Conservation (phyloP, 2,797 vertebrate genomes). For the Liasis olivaceus region DNA sequence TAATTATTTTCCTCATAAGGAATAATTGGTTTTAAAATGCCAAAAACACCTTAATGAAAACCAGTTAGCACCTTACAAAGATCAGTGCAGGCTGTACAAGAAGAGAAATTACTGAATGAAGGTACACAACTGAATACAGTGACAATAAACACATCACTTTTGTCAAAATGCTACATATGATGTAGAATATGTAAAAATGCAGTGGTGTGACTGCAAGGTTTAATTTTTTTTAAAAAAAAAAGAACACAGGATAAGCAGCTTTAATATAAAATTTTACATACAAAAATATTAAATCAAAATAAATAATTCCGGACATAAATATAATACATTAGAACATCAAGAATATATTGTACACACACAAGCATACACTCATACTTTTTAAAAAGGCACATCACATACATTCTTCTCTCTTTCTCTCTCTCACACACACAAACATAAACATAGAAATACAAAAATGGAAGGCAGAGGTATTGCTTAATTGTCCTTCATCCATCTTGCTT, state of each 20-base stretch:
- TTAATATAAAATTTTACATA: constrained; percentile 81
- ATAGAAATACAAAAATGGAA: constrained; percentile 63
- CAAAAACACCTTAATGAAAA: constrained; percentile 69
- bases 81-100: constrained; percentile 68
- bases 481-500: constrained; percentile 77
- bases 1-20: constrained; percentile 55
- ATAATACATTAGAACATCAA: constrained; percentile 82
- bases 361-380: constrained; percentile 8
- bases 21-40: constrained; percentile 66
- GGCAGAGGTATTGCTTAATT: constrained; percentile 82
- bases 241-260: constrained; percentile 73
- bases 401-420: background rate
- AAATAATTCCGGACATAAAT: constrained; percentile 87
- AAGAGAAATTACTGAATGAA: constrained; percentile 73
- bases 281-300: constrained; percentile 86
- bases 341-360: constrained; percentile 72
- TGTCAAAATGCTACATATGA: constrained; percentile 80
- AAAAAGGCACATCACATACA: constrained; percentile 65
- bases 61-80: constrained; percentile 76
- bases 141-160: constrained; percentile 76
- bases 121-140: constrained; percentile 81
- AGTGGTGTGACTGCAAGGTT: constrained; percentile 77
- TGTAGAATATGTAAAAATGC: constrained; percentile 81
- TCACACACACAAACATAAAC: constrained; percentile 1
- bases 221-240: constrained; percentile 29